These are phyloP conservation scores for Pristionchus pacificus DNA, from an alignment of 1,140 invertebrate species.

Conservation along the genomic window DNA sequence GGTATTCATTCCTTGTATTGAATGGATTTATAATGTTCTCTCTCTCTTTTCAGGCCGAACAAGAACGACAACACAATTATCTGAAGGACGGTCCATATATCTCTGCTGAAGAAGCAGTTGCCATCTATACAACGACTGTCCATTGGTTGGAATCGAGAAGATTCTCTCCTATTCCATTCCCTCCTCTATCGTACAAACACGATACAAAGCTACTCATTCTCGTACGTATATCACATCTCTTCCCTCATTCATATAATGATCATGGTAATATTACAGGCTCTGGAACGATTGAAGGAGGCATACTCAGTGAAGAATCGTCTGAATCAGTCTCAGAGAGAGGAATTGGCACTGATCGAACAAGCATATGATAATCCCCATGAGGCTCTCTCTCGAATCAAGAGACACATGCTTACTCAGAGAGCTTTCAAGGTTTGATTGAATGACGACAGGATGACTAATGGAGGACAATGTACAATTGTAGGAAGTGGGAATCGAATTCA, in stretches of 20 bases:
- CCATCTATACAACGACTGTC: constrained; percentile 98
- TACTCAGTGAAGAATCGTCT: constrained; percentile 96
- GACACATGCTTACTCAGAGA: constrained; percentile 94
- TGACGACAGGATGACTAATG: constrained; percentile 2
- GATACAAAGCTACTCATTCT: constrained; percentile 96
- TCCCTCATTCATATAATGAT: neutral
- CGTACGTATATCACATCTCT: too few species aligned
- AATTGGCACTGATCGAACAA: constrained; percentile 95
- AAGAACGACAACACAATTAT: constrained; percentile 98
- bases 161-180: constrained; percentile 98
- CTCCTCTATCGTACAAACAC: constrained; percentile 96
- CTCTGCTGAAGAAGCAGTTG: constrained; percentile 96
- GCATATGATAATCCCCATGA: constrained; percentile 99
- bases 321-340: constrained; percentile 97
- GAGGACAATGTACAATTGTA: constrained; percentile 22
- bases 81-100: constrained; percentile 97
- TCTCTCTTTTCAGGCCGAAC: constrained; percentile 70
- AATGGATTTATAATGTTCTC: neutral
- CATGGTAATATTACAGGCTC: constrained; percentile 61
- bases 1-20: constrained; percentile 37
- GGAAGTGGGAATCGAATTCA: constrained; percentile 94
- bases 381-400: constrained; percentile 94
- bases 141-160: constrained; percentile 96
- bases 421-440: constrained; percentile 68
- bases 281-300: constrained; percentile 95